Evolutionary conservation across 2,888 invertebrate species (phyloP), one percentile per base, ranked within the genome.

Genomic region (Platypus cylindrus): DNA sequence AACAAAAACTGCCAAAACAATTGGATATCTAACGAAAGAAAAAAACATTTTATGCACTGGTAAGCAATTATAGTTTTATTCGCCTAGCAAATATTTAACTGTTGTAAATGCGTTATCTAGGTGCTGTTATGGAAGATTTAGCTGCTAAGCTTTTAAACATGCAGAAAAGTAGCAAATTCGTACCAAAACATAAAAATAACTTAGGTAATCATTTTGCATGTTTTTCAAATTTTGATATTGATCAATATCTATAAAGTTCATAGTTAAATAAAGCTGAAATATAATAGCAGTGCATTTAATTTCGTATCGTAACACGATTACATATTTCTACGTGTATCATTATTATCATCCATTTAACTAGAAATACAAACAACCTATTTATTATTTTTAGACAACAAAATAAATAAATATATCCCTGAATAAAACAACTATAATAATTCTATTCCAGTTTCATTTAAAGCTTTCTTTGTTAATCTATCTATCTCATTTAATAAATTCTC

Each of bases 171-270:
- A 81, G 78, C 43, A 50, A 58, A 5, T 94, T 89, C 58, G 64
- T 70, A 47, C 94, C 94, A 0, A 69, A 67, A 34, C 95, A 95
- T 61, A 73, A 75, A 49, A 87, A 86, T 48, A 90, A 91, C 63
- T 70, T 95, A 52, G 89, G 83, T 0, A 95, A 95, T 65, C 86
- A 89, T 60, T 95, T 95, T 65, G 73, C 72, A 30, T 90, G 91
- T 63, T 95, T 75, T 63, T 73, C 87, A 27, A 94, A 94, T 66
- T 94, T 85, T 62, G 67, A 81, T 58, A 66, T 83, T 41, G 78
- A 81, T 54, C 32, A 48, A 32, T 47, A 45, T 35, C 45, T 58
- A 39, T 41, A 48, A 45, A 45, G 20, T n/a, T n/a, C n/a, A n/a
- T n/a, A n/a, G n/a, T n/a, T n/a, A n/a, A n/a, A n/a, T n/a, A n/a